Evolutionary conservation across 30 jellyfish, hydroid and myxozoan species (phyloP).

Genomic region (Catostylus mosaicus): DNA sequence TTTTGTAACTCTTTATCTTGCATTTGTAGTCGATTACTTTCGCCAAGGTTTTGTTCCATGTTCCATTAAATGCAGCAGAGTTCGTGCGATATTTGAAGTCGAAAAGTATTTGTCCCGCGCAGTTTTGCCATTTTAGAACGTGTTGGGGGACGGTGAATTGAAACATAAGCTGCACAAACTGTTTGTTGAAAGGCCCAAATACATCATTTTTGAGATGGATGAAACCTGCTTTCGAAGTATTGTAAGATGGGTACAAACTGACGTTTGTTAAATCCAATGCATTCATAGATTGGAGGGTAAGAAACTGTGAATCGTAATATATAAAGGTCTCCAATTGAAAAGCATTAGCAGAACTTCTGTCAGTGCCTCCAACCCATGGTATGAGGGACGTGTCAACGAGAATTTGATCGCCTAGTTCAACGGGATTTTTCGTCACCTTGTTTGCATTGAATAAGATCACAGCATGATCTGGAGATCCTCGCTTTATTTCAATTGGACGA

Average conservation of each 20-base stretch:
- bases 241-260: slow-evolving; percentile 14
- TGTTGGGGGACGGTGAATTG: not conserved
- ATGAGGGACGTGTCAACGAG: slow-evolving; percentile 11
- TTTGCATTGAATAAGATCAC: not conserved
- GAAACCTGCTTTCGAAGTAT: not conserved
- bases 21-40: slow-evolving; percentile 3
- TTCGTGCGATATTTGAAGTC: slow-evolving; percentile 24
- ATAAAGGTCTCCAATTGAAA: slow-evolving; percentile 27
- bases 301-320: slow-evolving; percentile 34
- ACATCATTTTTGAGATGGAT: not conserved
- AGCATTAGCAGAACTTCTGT: slow-evolving; percentile 52
- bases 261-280: not conserved
- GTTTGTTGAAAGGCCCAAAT: slow-evolving; percentile 9
- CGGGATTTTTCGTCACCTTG: not conserved
- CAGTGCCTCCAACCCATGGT: slow-evolving; percentile 17
- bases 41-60: not conserved
- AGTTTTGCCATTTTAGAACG: not conserved
- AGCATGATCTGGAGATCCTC: slow-evolving; percentile 28
- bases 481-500: slow-evolving; percentile 32
- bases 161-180: not conserved
- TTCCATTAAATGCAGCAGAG: slow-evolving; percentile 22
- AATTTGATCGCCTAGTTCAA: slow-evolving; percentile 25
- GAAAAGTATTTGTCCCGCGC: not conserved
- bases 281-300: slow-evolving; percentile 13
- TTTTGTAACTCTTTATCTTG: no score